phyloP scores from a whole-genome alignment of 92 coral and sea anemone species.

The Phenganax subtilis region DNA sequence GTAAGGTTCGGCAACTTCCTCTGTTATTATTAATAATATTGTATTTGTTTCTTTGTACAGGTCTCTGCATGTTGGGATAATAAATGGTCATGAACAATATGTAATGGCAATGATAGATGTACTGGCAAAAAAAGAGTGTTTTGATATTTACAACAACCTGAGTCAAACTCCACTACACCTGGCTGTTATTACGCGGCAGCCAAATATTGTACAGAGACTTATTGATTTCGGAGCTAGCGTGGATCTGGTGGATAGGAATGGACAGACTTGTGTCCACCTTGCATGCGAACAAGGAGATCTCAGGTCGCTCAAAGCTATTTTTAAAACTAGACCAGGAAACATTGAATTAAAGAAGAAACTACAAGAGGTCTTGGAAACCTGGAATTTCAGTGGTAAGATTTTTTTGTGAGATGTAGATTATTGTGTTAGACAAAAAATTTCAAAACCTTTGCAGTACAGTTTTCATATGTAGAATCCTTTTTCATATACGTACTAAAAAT shows the following conservation, averaged over 20 bases:
- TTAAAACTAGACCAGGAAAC: slow-evolving; percentile 53
- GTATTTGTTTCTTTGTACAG: slow-evolving; percentile 14
- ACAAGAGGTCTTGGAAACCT: slow-evolving; percentile 54
- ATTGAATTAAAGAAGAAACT: slow-evolving; percentile 52
- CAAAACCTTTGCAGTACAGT: too few relatives aligned
- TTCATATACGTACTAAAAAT: neutral
- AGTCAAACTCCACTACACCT: slow-evolving; percentile 80
- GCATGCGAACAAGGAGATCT: slow-evolving; percentile 78
- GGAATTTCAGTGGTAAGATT: slow-evolving; percentile 68
- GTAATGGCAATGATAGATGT: slow-evolving; percentile 56
- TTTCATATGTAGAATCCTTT: too few relatives aligned
- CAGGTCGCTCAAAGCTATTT: slow-evolving; percentile 54
- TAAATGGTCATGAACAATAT: slow-evolving; percentile 49
- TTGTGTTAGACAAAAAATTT: too few relatives aligned
- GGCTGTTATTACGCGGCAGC: slow-evolving; percentile 77
- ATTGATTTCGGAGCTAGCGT: slow-evolving; percentile 63
- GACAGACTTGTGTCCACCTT: slow-evolving; percentile 81
- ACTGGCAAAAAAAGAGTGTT: slow-evolving; percentile 55
- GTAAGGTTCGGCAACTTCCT: neutral
- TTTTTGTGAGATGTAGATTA: neutral
- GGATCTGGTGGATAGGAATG: slow-evolving; percentile 74
- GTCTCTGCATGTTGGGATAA: slow-evolving; percentile 71
- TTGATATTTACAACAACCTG: slow-evolving; percentile 64
- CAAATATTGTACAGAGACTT: slow-evolving; percentile 55
- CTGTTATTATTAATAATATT: neutral